Conservation (phyloP, 2,113 vertebrate genomes). For the Ceyx margarethae region DNA sequence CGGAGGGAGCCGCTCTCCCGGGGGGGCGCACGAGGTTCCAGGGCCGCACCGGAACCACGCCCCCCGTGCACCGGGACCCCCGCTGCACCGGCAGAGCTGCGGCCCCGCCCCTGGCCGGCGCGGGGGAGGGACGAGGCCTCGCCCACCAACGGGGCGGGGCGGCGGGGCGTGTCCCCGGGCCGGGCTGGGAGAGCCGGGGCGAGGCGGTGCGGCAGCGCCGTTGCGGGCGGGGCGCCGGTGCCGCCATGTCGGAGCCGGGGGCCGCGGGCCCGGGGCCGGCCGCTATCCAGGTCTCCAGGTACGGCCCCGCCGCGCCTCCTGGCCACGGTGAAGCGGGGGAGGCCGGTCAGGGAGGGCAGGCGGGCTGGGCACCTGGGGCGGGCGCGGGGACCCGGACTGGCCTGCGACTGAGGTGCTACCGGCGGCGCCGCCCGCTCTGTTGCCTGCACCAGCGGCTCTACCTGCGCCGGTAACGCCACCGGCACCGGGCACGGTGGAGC, state of each 20-base stretch:
- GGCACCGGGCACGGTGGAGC: neutral
- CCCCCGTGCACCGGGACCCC: neutral
- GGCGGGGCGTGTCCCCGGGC: neutral
- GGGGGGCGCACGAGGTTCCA: rapidly evolving
- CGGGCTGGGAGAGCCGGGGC: neutral
- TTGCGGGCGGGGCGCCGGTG: neutral
- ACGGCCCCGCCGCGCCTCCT: neutral
- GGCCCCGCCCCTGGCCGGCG: neutral
- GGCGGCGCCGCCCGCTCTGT: neutral
- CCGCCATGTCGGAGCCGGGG: conserved; percentile 51
- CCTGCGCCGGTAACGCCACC: neutral
- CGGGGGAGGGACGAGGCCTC: neutral
- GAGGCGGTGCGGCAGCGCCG: neutral
- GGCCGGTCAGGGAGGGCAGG: neutral
- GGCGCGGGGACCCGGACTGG: neutral
- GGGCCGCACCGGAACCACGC: neutral
- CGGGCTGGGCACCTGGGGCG: neutral
- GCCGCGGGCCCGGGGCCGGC: conserved; percentile 49
- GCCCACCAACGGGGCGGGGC: neutral
- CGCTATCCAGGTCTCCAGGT: conserved; percentile 88
- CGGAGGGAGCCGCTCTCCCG: neutral
- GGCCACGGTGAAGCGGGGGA: neutral
- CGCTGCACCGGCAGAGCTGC: neutral
- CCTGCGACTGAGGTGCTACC: neutral
- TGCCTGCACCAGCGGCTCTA: neutral